Base-by-base conservation (phyloP, 1,140 invertebrate genomes). In the Callitettix versicolor region DNA sequence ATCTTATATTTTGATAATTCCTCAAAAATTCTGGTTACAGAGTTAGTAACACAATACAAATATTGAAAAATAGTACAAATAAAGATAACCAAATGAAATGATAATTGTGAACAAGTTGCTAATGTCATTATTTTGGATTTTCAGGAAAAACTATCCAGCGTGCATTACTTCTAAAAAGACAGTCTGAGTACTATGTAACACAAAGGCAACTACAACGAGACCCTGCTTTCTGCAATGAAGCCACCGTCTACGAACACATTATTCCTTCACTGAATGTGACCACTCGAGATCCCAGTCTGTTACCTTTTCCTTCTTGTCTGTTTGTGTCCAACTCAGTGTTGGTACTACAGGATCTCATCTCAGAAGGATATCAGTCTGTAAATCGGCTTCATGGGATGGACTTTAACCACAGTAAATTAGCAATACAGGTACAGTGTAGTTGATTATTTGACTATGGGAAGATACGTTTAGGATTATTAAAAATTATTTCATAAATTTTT, bases 271-370 rank as follows among this genome's bases (percentile, higher is more conserved):
- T 63, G 24, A n/a, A 17, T 34, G 41, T 11, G 3, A 11, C 11
- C 12, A 17, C 3, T 21, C n/a, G 26, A 6, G 30, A 38, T 9
- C 4, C 14, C 5, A n/a, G 24, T 21, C 30, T 47, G 15, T 24
- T 58, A n/a, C 58, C 58, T n/a, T 56, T 56, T 46, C 60, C 57
- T 4, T 12, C 22, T 3, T 62, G 62, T 53, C 50, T 58, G 11
- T 58, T 60, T 44, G 60, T 56, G 12, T 58, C 54, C 14, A 52
- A 21, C 0, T 40, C 77, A 64, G 64, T 72, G 18, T 70, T 78
- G 9, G 62, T 79, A 21, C 62, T 81, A 50, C 71, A 79, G 62
- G 76, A 82, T 64, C 60, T 82, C 14, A 63, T 66, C 42, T 38
- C 58, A 1, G 33, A 55, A 6, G 71, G 71, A 1, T 80, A 69